Evolutionary conservation across 2,113 vertebrate genomes (phyloP).

Genomic region (Brachyhypopomus occidentalis): DNA sequence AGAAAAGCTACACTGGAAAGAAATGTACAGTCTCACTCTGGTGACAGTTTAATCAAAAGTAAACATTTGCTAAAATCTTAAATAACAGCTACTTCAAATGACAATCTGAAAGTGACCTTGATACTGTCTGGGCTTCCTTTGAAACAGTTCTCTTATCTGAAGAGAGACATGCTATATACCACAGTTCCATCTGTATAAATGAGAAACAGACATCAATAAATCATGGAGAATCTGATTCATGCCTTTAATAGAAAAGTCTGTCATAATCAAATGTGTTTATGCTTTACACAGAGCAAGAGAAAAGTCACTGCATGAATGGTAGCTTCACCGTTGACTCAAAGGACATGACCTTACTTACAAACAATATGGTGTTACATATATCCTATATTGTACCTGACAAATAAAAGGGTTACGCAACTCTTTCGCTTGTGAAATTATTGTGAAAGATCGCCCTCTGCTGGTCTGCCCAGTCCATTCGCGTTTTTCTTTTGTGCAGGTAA

Average conservation of each 20-base stretch:
- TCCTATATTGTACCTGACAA: conserved; percentile 29
- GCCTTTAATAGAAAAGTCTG: conserved; percentile 35
- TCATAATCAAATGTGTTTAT: not conserved
- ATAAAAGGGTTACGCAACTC: conserved; percentile 45
- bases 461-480: not conserved
- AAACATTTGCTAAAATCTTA: conserved; percentile 18
- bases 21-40: conserved; percentile 1
- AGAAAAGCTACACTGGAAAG: conserved; percentile 30
- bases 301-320: conserved; percentile 21
- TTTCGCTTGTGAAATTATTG: conserved; percentile 31
- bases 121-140: not conserved
- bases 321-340: conserved; percentile 4
- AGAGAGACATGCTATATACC: not conserved
- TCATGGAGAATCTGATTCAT: conserved; percentile 13
- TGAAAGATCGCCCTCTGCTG: conserved; percentile 67
- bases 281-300: not conserved
- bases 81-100: conserved; percentile 17
- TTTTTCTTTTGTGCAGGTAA: no score
- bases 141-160: conserved; percentile 6
- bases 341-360: conserved; percentile 31
- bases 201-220: conserved; percentile 9
- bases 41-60: conserved; percentile 26
- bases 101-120: conserved; percentile 36
- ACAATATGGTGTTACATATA: conserved; percentile 19
- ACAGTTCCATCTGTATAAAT: conserved; percentile 8